Evolutionary conservation across 2,888 invertebrate genomes (phyloP), one percentile per base, ranked within the genome.

Genomic region (Gibbula magus): DNA sequence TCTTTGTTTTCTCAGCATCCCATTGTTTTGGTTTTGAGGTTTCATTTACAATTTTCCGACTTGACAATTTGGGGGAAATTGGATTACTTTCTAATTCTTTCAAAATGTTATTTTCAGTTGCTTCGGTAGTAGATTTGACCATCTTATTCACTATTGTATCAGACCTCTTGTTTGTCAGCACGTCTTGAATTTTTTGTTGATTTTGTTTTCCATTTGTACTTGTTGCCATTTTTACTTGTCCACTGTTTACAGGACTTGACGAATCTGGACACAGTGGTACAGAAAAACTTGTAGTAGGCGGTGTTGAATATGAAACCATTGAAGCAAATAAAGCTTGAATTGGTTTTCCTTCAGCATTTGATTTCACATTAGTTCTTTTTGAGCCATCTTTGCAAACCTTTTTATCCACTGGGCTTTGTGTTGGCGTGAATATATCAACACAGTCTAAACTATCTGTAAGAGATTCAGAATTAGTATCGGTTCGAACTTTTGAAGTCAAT

Each of bases 321-420:
- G 32, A 20, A 10, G 70, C 29, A 52, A 75, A 75, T 32, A 75
- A 51, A n/a, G 29, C 52, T 25, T 75, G 75, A 7, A 25, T 75
- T 45, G 75, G 53, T 52, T 52, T 75, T 10, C 51, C 39, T 7
- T 29, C 22, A n/a, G 10, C 52, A 20, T 45, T 52, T 22, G 10
- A 66, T 66, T 32, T 67, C 20, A 8, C 8, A 35, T 5, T 75
- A 32, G 53, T 66, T 67, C 67, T 51, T 39, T 79, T 53, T 4
- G 56, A 56, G 25, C 39, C 22, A 5, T 75, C 75, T n/a, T n/a
- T 53, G 20, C 75, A 75, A n/a, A 29, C 66, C 39, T 76, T 81
- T 61, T 81, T 81, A 52, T 73, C 76, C 32, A 56, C 70, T 18
- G 81, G 81, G n/a, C 81, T 81, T 51, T 79, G 78, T 56, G 81